Conservation (phyloP, 2,797 vertebrate species). For the Euthynnus affinis region DNA sequence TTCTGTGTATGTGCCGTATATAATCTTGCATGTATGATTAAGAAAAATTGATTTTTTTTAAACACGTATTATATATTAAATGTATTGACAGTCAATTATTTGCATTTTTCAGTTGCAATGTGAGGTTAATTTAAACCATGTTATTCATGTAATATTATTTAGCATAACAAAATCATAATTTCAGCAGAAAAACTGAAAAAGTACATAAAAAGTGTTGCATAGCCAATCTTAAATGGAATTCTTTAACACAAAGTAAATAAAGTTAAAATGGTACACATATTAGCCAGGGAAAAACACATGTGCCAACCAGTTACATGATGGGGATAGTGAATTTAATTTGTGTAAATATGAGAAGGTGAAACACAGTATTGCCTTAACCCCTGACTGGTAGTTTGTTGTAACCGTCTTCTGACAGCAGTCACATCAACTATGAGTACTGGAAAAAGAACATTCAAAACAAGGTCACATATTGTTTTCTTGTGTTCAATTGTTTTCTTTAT, state of each 20-base stretch:
- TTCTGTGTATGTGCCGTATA: not conserved
- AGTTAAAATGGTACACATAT: constrained; percentile 13
- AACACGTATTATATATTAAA: not conserved
- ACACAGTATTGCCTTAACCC: not conserved
- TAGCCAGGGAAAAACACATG: constrained; percentile 43
- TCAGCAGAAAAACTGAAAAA: constrained; percentile 30
- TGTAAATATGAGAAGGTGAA: constrained; percentile 7
- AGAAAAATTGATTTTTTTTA: not conserved
- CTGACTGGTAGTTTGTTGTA: not conserved
- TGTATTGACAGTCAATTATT: not conserved
- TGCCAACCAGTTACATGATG: constrained; percentile 40
- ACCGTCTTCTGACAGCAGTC: not conserved
- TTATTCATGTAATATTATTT: constrained; percentile 70
- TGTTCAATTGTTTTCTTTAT: not conserved
- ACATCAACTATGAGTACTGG: constrained; percentile 5
- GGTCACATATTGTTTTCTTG: not conserved
- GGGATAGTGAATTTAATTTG: not conserved
- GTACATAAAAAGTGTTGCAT: constrained; percentile 29
- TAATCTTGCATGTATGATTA: not conserved
- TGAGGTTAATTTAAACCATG: constrained; percentile 67
- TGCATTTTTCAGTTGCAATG: not conserved
- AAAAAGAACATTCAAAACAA: constrained; percentile 2
- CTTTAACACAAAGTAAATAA: constrained; percentile 27
- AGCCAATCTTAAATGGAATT: constrained; percentile 30
- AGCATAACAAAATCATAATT: constrained; percentile 62